phyloP scores from a whole-genome alignment of 2,797 vertebrate species.

The Mycteria americana region DNA sequence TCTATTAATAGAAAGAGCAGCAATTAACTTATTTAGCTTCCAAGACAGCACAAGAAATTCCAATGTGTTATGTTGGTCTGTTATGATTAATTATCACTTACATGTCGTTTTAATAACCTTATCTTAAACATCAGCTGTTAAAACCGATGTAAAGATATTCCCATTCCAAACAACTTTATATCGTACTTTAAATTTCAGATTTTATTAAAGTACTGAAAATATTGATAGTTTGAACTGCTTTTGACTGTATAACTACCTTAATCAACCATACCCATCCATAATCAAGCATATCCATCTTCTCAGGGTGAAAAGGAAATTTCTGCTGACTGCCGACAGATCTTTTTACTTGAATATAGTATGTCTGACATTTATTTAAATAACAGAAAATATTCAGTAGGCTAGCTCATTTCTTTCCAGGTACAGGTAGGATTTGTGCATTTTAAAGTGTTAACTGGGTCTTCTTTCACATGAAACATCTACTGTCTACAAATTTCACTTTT shows the following conservation, averaged over 20 bases:
- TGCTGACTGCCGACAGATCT: background rate
- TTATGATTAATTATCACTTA: background rate
- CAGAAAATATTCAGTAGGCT: background rate
- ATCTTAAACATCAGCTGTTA: constrained; percentile 8
- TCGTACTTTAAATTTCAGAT: background rate
- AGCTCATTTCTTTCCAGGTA: background rate
- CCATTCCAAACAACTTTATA: background rate
- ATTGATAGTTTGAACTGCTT: background rate
- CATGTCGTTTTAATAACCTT: background rate
- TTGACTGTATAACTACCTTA: background rate
- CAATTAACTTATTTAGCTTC: background rate
- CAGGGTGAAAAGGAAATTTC: constrained; percentile 1
- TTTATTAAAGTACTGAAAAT: background rate
- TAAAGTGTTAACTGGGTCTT: background rate
- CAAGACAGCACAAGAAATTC: background rate
- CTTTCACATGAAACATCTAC: background rate
- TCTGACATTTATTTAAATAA: background rate
- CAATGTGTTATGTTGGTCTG: background rate
- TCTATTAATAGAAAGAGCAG: background rate
- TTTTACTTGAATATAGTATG: background rate
- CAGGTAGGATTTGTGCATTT: background rate
- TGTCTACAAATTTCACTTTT: background rate
- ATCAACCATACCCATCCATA: background rate
- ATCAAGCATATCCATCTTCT: background rate
- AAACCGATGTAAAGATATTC: background rate